Conservation (phyloP, 2,888 invertebrate species). For the Acanthococcus lagerstroemiae region DNA sequence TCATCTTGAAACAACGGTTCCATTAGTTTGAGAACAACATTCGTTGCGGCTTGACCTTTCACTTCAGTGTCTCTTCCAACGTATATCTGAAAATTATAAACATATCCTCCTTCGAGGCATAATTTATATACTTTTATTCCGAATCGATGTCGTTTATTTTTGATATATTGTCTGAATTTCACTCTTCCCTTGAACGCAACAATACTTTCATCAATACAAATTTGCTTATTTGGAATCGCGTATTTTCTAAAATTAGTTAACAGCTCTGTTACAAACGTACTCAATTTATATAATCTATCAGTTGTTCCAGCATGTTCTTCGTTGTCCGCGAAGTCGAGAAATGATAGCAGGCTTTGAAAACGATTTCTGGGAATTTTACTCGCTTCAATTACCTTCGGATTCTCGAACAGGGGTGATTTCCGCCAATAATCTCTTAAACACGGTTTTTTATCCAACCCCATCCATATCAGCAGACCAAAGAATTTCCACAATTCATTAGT, state of each 20-base stretch:
- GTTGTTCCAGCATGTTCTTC: conserved; percentile 32
- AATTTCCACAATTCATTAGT: conserved; percentile 37
- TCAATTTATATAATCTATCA: conserved; percentile 34
- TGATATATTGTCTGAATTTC: conserved; percentile 39
- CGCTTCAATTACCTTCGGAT: conserved; percentile 1
- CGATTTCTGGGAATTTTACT: conserved; percentile 36
- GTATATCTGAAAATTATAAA: conserved; percentile 36
- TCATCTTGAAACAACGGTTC: no score
- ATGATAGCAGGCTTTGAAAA: conserved; percentile 37
- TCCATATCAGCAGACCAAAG: conserved; percentile 38
- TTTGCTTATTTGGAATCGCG: conserved; percentile 35
- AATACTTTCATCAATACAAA: conserved; percentile 40
- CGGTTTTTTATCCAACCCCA: conserved; percentile 38
- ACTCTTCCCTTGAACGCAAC: conserved; percentile 40
- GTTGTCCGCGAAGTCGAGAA: conserved; percentile 38
- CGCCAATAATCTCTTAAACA: conserved; percentile 39
- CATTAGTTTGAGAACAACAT: no score
- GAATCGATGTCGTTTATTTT: conserved; percentile 39
- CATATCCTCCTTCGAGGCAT: conserved; percentile 39
- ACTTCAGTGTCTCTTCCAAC: conserved; percentile 25
- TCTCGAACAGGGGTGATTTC: conserved; percentile 33
- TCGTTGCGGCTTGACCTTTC: not conserved
- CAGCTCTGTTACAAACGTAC: conserved; percentile 19
- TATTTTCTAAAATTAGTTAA: conserved; percentile 11
- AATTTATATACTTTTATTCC: conserved; percentile 40